Conservation (phyloP, 1,140 invertebrate genomes). For the Drosophila guanche region DNA sequence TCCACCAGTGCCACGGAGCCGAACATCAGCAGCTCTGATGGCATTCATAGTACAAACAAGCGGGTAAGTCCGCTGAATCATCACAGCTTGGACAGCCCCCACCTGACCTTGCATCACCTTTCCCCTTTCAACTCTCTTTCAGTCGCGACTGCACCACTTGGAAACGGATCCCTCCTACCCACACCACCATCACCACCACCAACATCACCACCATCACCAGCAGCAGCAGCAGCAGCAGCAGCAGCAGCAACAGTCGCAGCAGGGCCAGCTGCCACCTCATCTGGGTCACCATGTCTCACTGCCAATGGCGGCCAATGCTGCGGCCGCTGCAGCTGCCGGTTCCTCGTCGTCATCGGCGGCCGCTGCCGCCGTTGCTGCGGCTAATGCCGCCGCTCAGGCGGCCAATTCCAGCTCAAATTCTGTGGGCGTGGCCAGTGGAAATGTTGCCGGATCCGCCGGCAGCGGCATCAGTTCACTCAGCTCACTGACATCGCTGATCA, state of each 20-base stretch:
- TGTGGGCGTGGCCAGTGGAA: slow-evolving; percentile 16
- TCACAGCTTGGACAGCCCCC: neutral
- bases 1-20: slow-evolving; percentile 75
- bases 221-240: slow-evolving; percentile 56
- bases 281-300: slow-evolving; percentile 48
- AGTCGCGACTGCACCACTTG: slow-evolving; percentile 82
- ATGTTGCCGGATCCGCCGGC: slow-evolving; percentile 10
- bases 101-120: neutral
- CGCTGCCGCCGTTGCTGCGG: slow-evolving; percentile 45
- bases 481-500: slow-evolving; percentile 81
- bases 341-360: slow-evolving; percentile 48
- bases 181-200: slow-evolving; percentile 71
- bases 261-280: slow-evolving; percentile 44
- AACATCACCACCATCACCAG: slow-evolving; percentile 64
- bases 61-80: slow-evolving; percentile 58
- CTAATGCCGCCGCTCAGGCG: slow-evolving; percentile 21
- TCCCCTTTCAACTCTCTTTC: neutral
- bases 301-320: slow-evolving; percentile 46
- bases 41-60: slow-evolving; percentile 84
- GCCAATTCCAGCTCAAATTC: slow-evolving; percentile 35
- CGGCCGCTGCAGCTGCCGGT: slow-evolving; percentile 27
- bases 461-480: slow-evolving; percentile 75
- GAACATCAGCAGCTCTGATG: slow-evolving; percentile 80
- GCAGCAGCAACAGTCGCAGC: slow-evolving; percentile 49
- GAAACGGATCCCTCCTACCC: slow-evolving; percentile 83